phyloP scores from a whole-genome alignment of 2,113 vertebrate species.

The Gavia stellata region DNA sequence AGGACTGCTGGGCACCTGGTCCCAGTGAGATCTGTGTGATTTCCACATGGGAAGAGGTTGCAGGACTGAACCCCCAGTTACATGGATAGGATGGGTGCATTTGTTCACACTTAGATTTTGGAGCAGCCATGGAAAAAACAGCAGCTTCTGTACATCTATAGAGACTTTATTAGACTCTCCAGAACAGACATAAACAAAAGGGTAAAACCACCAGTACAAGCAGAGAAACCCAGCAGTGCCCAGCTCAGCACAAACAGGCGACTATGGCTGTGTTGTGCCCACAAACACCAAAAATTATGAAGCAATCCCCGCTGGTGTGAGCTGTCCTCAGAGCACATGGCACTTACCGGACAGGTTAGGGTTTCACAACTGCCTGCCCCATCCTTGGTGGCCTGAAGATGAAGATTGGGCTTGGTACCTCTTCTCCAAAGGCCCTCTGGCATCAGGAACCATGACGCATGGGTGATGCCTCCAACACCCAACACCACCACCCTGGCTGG shows the following conservation, averaged over 20 bases:
- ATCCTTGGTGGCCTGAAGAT: not conserved
- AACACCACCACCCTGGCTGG: not conserved
- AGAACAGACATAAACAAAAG: fast-evolving
- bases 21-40: not conserved
- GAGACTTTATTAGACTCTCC: not conserved
- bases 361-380: not conserved
- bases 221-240: not conserved
- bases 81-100: not conserved
- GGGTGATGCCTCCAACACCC: not conserved
- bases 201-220: not conserved
- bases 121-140: not conserved
- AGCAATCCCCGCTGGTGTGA: not conserved
- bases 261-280: not conserved
- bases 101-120: not conserved
- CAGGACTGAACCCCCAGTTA: not conserved
- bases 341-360: not conserved
- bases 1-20: not conserved
- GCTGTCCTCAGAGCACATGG: not conserved
- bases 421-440: not conserved
- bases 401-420: not conserved
- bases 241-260: not conserved
- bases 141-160: not conserved
- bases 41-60: not conserved
- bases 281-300: not conserved
- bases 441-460: fast-evolving